These are phyloP conservation scores for Podotricha telesiphe DNA, from an alignment of 2,888 invertebrate genomes.

Conservation along the genomic window DNA sequence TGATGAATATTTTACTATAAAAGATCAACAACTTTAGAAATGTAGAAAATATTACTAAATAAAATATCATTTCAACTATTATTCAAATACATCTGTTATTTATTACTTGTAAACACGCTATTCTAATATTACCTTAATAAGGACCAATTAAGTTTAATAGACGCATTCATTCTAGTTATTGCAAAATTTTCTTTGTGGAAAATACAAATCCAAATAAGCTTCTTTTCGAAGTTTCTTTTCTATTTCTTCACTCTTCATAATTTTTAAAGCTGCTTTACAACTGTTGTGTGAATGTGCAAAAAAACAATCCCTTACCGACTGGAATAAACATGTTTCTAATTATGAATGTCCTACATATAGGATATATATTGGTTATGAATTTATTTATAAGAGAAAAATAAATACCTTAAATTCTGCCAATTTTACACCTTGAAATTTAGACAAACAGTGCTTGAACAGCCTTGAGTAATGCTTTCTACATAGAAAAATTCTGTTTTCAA, in stretches of 20 bases:
- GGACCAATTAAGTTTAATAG: constrained; percentile 3
- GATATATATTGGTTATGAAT: not conserved
- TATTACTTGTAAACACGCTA: constrained; percentile 3
- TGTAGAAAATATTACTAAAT: not conserved
- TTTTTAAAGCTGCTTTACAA: constrained; percentile 78
- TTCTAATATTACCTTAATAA: constrained; percentile 16
- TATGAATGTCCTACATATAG: not conserved
- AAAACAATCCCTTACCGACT: constrained; percentile 80
- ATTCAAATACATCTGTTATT: constrained; percentile 2
- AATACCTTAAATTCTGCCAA: constrained; percentile 74
- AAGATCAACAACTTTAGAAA: not conserved
- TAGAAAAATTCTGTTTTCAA: constrained; percentile 73
- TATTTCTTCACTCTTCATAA: constrained; percentile 77
- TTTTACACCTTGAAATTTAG: constrained; percentile 72
- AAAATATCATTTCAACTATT: not conserved
- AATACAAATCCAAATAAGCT: constrained; percentile 76
- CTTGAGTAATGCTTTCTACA: constrained; percentile 72
- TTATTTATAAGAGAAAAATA: not conserved
- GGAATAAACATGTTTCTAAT: constrained; percentile 45
- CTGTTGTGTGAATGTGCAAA: constrained; percentile 80
- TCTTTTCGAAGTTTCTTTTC: constrained; percentile 76
- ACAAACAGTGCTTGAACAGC: constrained; percentile 70
- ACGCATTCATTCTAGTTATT: constrained; percentile 46
- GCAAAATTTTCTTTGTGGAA: constrained; percentile 73
- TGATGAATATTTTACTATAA: not conserved